Percentiles rank a stretch among this genome's conserved stretches.
These are phyloP conservation scores for Diglossa brunneiventris DNA, from an alignment of 2,113 vertebrate species.

Conservation along the genomic window DNA sequence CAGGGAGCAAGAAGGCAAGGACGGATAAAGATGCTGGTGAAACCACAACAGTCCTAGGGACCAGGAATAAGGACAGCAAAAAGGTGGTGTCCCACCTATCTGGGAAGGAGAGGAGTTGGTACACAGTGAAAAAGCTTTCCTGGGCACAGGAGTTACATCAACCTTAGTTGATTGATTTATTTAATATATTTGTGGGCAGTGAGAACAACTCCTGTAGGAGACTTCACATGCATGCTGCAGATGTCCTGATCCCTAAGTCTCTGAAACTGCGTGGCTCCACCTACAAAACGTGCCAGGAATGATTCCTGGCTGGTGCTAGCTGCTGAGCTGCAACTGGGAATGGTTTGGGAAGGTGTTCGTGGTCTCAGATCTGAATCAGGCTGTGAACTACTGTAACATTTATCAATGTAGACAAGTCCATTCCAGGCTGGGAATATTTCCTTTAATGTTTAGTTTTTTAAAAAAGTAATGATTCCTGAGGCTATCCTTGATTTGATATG, in stretches of 20 bases:
- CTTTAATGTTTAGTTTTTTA: neutral
- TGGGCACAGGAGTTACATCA: neutral
- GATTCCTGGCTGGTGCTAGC: neutral
- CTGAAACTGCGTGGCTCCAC: rapidly evolving
- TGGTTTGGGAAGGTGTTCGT: neutral
- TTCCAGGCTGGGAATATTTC: neutral
- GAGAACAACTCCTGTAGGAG: neutral
- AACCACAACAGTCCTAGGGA: neutral
- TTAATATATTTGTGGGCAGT: neutral
- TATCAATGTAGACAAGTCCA: neutral
- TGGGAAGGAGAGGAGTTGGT: neutral
- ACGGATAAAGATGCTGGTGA: neutral
- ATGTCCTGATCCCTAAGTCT: neutral
- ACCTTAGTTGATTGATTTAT: neutral
- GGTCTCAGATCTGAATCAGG: neutral
- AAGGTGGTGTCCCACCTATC: neutral
- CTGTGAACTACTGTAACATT: neutral
- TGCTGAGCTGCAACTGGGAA: neutral
- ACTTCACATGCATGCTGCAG: neutral
- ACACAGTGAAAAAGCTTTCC: neutral
- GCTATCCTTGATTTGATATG: neutral
- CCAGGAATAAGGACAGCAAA: neutral
- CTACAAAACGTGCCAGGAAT: neutral
- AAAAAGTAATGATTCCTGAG: neutral
- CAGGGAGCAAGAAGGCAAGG: neutral